These are phyloP conservation scores for Dermatophagoides farinae DNA, from an alignment of 1,140 invertebrate species.

Conservation along the genomic window DNA sequence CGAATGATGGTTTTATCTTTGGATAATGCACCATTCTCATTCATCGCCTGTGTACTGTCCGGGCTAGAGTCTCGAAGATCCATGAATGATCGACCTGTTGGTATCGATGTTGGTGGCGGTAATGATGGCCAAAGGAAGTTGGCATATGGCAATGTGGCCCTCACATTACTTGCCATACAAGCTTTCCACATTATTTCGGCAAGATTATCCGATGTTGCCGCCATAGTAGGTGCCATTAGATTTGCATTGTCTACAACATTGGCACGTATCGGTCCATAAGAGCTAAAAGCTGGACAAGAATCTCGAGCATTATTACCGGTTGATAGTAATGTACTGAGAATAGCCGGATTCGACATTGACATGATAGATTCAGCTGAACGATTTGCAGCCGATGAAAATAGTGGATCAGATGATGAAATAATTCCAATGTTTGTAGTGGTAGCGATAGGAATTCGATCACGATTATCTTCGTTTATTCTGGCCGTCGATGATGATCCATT, in stretches of 20 bases:
- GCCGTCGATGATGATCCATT: no score
- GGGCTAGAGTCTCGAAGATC: no score
- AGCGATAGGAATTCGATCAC: not conserved
- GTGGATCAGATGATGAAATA: no score
- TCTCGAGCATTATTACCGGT: conserved; percentile 15
- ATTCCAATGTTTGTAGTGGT: not conserved
- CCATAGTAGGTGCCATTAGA: not conserved
- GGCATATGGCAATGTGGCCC: conserved; percentile 16
- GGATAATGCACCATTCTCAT: no score
- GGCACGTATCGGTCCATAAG: not conserved
- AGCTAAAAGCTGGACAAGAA: not conserved
- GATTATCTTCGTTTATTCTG: no score
- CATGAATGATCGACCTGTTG: no score
- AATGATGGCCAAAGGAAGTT: conserved; percentile 2
- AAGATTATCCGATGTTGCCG: conserved; percentile 14
- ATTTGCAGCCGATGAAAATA: no score
- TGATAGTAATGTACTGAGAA: conserved; percentile 15
- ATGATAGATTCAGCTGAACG: not conserved
- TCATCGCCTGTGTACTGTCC: no score
- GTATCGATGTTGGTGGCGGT: no score
- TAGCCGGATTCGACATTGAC: not conserved
- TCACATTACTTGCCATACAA: not conserved
- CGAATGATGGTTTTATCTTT: no score
- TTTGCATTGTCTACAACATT: no score
- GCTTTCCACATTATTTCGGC: conserved; percentile 21